Evolutionary conservation across 2,888 invertebrate species (phyloP), one percentile per base, ranked within the genome.

Genomic region (Cantharis rustica): DNA sequence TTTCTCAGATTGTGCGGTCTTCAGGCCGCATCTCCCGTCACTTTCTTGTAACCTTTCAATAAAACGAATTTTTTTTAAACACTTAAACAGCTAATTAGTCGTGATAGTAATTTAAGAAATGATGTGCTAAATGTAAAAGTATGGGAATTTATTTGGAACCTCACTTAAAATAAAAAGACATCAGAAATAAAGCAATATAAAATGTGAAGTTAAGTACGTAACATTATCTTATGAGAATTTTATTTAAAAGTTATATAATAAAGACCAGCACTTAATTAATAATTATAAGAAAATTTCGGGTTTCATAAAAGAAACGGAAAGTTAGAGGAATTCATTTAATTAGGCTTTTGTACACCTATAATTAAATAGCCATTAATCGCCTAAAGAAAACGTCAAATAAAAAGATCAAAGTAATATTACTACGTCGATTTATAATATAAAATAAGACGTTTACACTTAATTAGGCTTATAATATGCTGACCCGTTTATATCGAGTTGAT

Each of bases 291-390:
- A 76, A 73, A 76, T 76, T 73, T 47, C 47, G 69, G 70, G 72
- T 61, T 72, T 76, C 68, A 15, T 26, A 15, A 31, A 72, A 69
- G 23, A 73, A 72, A 76, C 66, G 17, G 23, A 20, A 72, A 76
- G 68, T 79, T 77, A 75, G 61, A 79, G 73, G 79, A 75, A 73
- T 79, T 79, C 79, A 66, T 72, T 79, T 79, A 79, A 79, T 79
- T 77, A 73, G 71, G 70, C 68, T 76, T 79, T 79, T 79, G 73
- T 77, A 75, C 66, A 75, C 73, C 73, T 71, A 63, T 77, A 79
- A 79, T 77, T 75, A 79, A 75, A 77, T 73, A 61, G 69, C 69
- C 75, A 68, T 74, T 76, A 77, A 79, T 79, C 72, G 75, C 64
- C 61, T 16, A 61, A 73, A 75, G 73, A 70, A 70, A 71, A 70